Base-by-base conservation (phyloP, 2,888 invertebrate species). In the Lydus trimaculatus region DNA sequence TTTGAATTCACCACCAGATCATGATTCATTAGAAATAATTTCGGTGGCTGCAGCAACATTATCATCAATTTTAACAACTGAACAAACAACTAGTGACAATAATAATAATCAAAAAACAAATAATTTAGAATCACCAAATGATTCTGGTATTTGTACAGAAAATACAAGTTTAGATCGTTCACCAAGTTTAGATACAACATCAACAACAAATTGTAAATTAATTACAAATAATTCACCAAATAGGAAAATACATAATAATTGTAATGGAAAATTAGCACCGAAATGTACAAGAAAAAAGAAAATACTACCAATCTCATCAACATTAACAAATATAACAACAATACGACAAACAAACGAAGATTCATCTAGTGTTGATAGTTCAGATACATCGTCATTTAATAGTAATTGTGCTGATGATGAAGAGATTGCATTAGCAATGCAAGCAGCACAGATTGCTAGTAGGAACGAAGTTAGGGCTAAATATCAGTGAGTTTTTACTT, bases 381-480 rank as follows among this genome's bases (percentile, higher is more conserved):
- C 88, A 36, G 87, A 87, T 9, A 92, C 92, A 0, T 92, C 92
- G 20, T 91, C 91, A 36, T 92, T 90, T 79, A 91, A 91, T 74
- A 92, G 94, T 39, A 94, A 93, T 73, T 93, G 92, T 75, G 94
- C 92, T 62, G 95, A 95, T 81, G 94, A 95, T 78, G 94, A 94
- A 78, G 95, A 96, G 82, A 94, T 95, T 60, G 94, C 95, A 0
- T 85, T 95, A 63, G 95, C 95, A 1, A 87, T 95, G 83, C 94
- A 94, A 81, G 95, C 94, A 7, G 94, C 94, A 9, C 94, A 95
- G 83, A 87, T 94, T 33, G 94, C 93, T 0, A 92, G 91, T 58
- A 87, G 93, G 60, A 92, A 92, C 80, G 93, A 94, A 82, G 92
- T 94, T 7, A 85, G 95, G 63, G 90, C 94, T 1, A 92, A 94